A percentile compares a stretch with the other conserved stretches of the same genome.
phyloP scores from a whole-genome alignment of 2,113 vertebrate species.

The Melanerpes formicivorus region DNA sequence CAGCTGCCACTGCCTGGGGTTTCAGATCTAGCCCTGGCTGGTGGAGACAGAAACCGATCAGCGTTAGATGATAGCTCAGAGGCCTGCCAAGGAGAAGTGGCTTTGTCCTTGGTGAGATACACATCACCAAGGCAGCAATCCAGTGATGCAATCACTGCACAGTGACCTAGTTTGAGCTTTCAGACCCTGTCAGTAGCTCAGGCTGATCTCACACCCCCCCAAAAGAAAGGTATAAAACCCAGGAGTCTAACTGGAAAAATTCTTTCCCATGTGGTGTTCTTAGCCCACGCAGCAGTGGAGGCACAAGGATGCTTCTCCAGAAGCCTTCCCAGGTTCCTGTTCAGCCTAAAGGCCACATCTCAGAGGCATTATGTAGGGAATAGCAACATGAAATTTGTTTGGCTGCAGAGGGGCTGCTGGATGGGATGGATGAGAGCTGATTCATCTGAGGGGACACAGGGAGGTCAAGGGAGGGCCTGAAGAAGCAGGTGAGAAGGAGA shows the following conservation, averaged over 20 bases:
- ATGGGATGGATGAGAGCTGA: background rate
- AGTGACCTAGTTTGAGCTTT: background rate
- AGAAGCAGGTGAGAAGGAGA: slow-evolving; percentile 3
- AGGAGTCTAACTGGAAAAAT: background rate
- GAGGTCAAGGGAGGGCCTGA: background rate
- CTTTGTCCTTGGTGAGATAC: background rate
- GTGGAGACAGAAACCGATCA: background rate
- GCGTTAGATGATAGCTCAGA: background rate
- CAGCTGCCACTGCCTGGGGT: background rate
- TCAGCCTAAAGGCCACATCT: background rate
- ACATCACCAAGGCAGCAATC: background rate
- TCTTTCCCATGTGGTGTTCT: background rate
- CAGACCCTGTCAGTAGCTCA: background rate
- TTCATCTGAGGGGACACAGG: background rate
- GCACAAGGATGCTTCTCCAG: background rate
- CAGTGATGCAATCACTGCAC: background rate
- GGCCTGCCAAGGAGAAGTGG: background rate
- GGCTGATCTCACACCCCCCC: background rate
- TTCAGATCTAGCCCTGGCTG: background rate
- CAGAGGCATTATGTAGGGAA: rapidly evolving
- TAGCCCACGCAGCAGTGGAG: no score
- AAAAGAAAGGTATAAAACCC: rapidly evolving
- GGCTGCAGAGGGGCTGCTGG: background rate
- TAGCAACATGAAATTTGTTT: rapidly evolving
- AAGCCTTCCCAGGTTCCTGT: background rate